A percentile compares a stretch with the other conserved stretches of the same genome.
Evolutionary conservation across 2,888 invertebrate species (phyloP).

Genomic region (Microdon myrmicae): DNA sequence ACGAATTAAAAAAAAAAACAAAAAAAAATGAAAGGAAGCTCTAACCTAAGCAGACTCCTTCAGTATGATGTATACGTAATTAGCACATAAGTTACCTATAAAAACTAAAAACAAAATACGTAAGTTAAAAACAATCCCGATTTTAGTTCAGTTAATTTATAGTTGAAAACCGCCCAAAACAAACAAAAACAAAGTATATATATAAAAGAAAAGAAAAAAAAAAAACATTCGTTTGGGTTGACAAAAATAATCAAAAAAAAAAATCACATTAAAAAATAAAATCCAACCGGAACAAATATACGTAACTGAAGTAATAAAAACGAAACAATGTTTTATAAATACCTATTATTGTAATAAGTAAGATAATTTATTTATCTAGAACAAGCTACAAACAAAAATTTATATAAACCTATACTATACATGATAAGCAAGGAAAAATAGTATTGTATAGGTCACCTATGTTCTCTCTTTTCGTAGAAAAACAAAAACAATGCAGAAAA

Average conservation of each 20-base stretch:
- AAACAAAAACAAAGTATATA: slow-evolving; percentile 21
- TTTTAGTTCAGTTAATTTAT: slow-evolving; percentile 62
- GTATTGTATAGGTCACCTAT: slow-evolving; percentile 29
- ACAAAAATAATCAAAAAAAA: not conserved
- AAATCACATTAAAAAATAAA: slow-evolving; percentile 43
- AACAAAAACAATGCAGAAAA: slow-evolving; percentile 27
- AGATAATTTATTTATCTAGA: slow-evolving; percentile 53
- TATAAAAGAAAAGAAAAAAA: slow-evolving; percentile 23
- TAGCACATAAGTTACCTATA: slow-evolving; percentile 47
- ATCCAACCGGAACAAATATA: slow-evolving; percentile 60
- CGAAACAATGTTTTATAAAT: slow-evolving; percentile 52
- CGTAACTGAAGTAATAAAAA: slow-evolving; percentile 52
- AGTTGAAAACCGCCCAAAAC: slow-evolving; percentile 44
- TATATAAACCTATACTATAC: slow-evolving; percentile 15
- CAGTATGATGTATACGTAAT: slow-evolving; percentile 67
- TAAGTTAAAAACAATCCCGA: slow-evolving; percentile 51
- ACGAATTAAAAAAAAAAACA: slow-evolving; percentile 27
- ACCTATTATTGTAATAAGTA: slow-evolving; percentile 43
- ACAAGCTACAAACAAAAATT: slow-evolving; percentile 31
- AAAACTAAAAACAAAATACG: slow-evolving; percentile 46
- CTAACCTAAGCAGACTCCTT: slow-evolving; percentile 56
- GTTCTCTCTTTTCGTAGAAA: slow-evolving; percentile 32
- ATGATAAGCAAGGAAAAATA: slow-evolving; percentile 17
- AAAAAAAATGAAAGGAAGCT: slow-evolving; percentile 42
- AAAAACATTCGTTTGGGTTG: slow-evolving; percentile 21